Conservation (phyloP, 2,113 vertebrate genomes). For the Pseudorhombus dupliciocellatus region DNA sequence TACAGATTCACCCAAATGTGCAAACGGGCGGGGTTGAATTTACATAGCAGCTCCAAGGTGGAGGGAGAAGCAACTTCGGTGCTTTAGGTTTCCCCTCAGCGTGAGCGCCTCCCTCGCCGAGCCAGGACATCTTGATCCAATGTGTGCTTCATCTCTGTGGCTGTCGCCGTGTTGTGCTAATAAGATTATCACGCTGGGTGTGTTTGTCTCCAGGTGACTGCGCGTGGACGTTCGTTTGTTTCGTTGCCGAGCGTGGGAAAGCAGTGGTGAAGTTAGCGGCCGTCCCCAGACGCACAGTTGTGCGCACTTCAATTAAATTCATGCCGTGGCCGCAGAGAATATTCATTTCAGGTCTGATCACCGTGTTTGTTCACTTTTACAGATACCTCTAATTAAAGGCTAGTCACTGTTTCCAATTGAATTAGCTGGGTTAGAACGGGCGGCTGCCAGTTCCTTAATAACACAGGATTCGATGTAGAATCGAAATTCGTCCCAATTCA, state of each 20-base stretch:
- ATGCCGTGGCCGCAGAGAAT: conserved; percentile 31
- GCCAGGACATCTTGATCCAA: conserved; percentile 43
- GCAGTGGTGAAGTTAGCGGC: conserved; percentile 39
- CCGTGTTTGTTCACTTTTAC: conserved; percentile 29
- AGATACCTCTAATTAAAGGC: conserved; percentile 20
- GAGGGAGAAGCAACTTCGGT: conserved; percentile 6
- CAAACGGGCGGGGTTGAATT: conserved; percentile 36
- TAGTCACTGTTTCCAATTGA: conserved; percentile 25
- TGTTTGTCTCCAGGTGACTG: conserved; percentile 13
- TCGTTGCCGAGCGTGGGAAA: conserved; percentile 1
- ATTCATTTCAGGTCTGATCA: conserved; percentile 32
- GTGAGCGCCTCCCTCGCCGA: conserved; percentile 34
- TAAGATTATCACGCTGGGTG: conserved; percentile 49
- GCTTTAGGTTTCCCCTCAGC: conserved; percentile 26
- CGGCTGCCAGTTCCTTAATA: not conserved
- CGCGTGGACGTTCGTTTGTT: not conserved
- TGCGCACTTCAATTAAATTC: conserved; percentile 41
- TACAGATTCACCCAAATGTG: conserved; percentile 29
- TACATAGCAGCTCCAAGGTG: conserved; percentile 31
- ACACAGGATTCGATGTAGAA: not conserved
- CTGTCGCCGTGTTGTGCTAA: conserved; percentile 59
- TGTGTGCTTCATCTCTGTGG: conserved; percentile 34
- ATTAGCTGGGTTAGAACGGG: not conserved
- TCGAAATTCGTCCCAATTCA: not conserved
- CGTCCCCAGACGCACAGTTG: conserved; percentile 50